phyloP scores from a whole-genome alignment of 2,888 invertebrate species.

The Scaptomyza flava region DNA sequence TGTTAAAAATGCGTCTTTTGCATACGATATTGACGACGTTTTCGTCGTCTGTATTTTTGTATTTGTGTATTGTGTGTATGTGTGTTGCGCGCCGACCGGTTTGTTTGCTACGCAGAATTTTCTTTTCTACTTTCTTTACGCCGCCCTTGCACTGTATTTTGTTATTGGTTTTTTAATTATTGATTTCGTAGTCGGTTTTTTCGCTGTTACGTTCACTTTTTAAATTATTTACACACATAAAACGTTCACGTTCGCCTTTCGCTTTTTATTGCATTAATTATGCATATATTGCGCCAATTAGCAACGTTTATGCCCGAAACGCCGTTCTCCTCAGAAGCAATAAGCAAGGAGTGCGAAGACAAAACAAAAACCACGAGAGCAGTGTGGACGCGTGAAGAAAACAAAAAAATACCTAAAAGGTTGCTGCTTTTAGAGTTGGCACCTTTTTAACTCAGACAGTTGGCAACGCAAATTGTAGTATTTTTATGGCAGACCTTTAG shows the following conservation, averaged over 20 bases:
- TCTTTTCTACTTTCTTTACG: constrained; percentile 64
- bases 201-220: constrained; percentile 53
- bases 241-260: constrained; percentile 53
- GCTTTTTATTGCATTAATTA: constrained; percentile 67
- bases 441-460: constrained; percentile 5
- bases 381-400: constrained; percentile 33
- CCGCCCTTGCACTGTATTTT: constrained; percentile 54
- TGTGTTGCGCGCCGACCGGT: constrained; percentile 72
- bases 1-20: constrained; percentile 62
- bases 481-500: background rate
- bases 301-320: constrained; percentile 45
- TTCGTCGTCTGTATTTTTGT: constrained; percentile 46
- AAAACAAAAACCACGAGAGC: constrained; percentile 58
- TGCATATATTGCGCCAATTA: constrained; percentile 48
- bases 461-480: constrained; percentile 17
- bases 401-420: constrained; percentile 10
- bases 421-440: background rate
- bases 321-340: constrained; percentile 52
- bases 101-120: constrained; percentile 77
- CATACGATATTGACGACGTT: constrained; percentile 63
- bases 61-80: constrained; percentile 36
- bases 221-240: constrained; percentile 55
- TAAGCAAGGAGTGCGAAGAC: constrained; percentile 60
- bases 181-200: constrained; percentile 6
- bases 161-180: constrained; percentile 28